phyloP scores from a whole-genome alignment of 2,113 vertebrate genomes.

The Empidonax traillii region DNA sequence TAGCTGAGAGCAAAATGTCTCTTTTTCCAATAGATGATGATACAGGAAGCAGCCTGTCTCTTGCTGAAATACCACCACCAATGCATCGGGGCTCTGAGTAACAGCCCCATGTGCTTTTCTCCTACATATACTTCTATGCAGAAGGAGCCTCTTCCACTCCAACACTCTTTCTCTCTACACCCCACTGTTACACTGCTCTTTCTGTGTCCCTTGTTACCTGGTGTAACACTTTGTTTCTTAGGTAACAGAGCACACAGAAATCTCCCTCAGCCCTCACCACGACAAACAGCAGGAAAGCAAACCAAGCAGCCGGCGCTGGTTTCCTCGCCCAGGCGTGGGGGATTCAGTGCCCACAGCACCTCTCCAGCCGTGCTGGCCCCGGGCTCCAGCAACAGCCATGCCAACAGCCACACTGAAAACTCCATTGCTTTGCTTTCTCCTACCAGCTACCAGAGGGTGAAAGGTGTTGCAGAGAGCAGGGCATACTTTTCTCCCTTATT shows the following conservation, averaged over 20 bases:
- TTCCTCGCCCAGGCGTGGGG: background rate
- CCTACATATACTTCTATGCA: background rate
- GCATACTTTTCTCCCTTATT: background rate
- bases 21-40: background rate
- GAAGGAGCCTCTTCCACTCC: background rate
- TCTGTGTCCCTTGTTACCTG: background rate
- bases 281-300: background rate
- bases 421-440: background rate
- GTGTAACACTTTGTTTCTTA: background rate
- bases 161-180: background rate
- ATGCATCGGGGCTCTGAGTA: background rate
- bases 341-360: background rate
- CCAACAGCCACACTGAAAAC: rapidly evolving
- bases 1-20: background rate
- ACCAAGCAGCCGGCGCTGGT: background rate
- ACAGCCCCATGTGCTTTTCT: background rate
- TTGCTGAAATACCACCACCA: background rate
- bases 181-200: background rate
- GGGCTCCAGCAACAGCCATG: background rate
- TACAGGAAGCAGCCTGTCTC: background rate
- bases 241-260: background rate
- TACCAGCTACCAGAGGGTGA: background rate
- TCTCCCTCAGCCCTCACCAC: background rate
- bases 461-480: background rate
- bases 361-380: rapidly evolving